Base-by-base conservation (phyloP, 2,113 vertebrate species). In the Myrmecobius fasciatus region DNA sequence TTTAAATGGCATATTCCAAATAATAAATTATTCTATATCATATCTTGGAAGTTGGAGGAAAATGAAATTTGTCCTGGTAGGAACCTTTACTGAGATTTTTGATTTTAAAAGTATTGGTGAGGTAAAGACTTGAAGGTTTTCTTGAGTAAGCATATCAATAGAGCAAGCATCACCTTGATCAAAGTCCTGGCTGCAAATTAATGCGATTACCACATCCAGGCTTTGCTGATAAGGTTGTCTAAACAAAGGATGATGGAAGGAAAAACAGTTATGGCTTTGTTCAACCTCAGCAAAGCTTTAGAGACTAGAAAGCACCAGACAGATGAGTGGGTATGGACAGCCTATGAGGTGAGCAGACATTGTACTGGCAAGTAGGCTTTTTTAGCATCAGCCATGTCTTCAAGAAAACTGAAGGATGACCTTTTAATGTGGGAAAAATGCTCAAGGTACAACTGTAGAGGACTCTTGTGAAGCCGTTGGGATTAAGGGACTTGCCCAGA, bases 1-100 rank as follows among this genome's bases (percentile, higher is more conserved):
- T 97, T 1, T 49, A 95, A 97, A 92, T 95, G 75, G 31, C 92
- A 52, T 25, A 93, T 97, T 98, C 60, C 0, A 0, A 94, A 52
- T 92, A 95, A 91, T 1, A 91, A 83, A 88, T 95, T 93, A 89
- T 97, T 96, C 96, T 60, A 96, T 4, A 53, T 95, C 48, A 94
- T 97, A 75, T 89, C 89, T 97, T 94, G 95, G 91, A 96, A 95
- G 83, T 67, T 0, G 3, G 89, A 97, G 51, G 47, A 31, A 51
- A 91, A 89, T 95, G 95, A 96, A 47, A 1, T 25, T 93, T 95
- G n/a, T 53, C 89, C 26, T 91, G 91, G 49, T 89, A 94, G 92
- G 48, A 36, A 90, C 91, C 2, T 46, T 94, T 90, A 49, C 90
- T 95, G 49, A 54, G 83, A 43, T 90, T 95, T 90, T 88, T 91